Evolutionary conservation across 2,888 invertebrate species (phyloP), one percentile per base, ranked within the genome.

Genomic region (Cryptus viduatorius): DNA sequence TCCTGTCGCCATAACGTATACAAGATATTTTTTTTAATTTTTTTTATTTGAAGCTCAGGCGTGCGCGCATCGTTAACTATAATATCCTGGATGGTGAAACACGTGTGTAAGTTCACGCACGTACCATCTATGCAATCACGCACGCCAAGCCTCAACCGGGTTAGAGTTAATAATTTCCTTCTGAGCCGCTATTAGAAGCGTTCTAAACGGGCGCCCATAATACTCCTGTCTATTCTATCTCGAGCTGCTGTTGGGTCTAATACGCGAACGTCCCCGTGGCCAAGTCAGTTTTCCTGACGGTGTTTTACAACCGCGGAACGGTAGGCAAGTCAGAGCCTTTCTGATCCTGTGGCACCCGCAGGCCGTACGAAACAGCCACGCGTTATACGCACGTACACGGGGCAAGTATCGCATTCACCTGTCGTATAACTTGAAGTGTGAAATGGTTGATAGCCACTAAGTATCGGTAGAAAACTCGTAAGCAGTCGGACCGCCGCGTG

Each of bases 121-220:
- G 37, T 37, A 67, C 14, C 19, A 46, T 73, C 31, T 24, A 19
- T 44, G 31, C 24, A 76, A n/a, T 78, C 48, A 72, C 44, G 67
- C 59, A 56, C n/a, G 64, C 71, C 14, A n/a, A 76, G 65, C 37
- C 37, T 59, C 42, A 46, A 14, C 72, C 75, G 61, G 83, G 76
- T 85, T 80, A 77, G 71, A 83, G 79, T 79, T 71, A 82, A 78
- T 85, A 83, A 87, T 87, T 87, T 83, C 77, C 68, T 79, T 29
- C 76, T 76, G 75, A 78, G 81, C 68, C 76, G 79, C 85, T 72
- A 78, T 83, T 77, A 77, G 53, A 71, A 84, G 84, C 78, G 73
- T 84, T 87, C 72, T 44, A 75, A 82, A 79, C 64, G 85, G 37
- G 82, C 77, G 56, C 50, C 65, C 73, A 64, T 69, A 65, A 53